Conservation (phyloP, 2,888 invertebrate species). For the Thysanoteuthis rhombus region DNA sequence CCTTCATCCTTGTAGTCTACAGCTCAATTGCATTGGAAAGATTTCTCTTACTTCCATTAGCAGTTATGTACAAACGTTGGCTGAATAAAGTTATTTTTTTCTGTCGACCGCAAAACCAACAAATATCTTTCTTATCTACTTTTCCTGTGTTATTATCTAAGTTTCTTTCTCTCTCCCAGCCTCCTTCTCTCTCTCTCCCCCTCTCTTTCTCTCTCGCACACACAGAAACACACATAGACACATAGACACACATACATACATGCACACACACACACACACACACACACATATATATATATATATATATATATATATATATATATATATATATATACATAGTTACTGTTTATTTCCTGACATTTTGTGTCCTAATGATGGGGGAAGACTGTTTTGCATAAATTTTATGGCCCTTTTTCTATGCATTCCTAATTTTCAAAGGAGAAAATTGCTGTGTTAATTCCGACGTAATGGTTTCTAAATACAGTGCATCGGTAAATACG, state of each 20-base stretch:
- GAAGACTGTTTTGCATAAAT: background rate
- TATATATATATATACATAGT: background rate
- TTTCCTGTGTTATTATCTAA: background rate
- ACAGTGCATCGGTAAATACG: background rate
- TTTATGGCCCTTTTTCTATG: background rate
- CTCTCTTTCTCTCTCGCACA: background rate
- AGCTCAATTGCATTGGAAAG: background rate
- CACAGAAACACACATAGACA: background rate
- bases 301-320: background rate
- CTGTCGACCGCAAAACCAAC: too few relatives aligned
- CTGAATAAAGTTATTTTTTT: background rate
- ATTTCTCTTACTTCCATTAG: background rate
- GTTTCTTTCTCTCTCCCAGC: too few relatives aligned
- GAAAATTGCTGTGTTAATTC: background rate
- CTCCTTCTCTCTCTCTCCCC: too few relatives aligned
- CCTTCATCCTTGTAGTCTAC: background rate
- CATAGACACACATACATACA: background rate
- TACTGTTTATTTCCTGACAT: background rate
- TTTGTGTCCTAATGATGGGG: background rate
- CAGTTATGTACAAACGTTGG: background rate
- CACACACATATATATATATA: too few relatives aligned
- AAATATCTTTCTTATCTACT: background rate
- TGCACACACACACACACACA: background rate
- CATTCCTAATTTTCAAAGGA: background rate
- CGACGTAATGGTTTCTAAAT: background rate